Evolutionary conservation across 2,888 invertebrate species (phyloP).

Genomic region (Apamea crenata): DNA sequence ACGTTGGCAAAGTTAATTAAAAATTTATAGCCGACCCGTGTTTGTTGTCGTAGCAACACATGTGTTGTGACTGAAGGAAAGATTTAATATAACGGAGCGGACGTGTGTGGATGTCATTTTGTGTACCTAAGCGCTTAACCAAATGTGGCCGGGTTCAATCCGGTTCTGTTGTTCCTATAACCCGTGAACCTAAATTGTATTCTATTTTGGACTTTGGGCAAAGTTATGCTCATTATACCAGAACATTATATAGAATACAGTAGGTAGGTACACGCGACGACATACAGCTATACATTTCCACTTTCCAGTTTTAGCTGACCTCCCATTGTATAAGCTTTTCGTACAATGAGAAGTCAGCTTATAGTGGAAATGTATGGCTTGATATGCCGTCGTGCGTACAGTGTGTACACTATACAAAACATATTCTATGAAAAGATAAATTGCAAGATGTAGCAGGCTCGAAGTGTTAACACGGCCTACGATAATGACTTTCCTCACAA

Average conservation of each 20-base stretch:
- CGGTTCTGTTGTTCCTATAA: neutral
- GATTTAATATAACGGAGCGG: constrained; percentile 50
- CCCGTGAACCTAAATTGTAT: neutral
- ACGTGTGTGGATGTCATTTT: constrained; percentile 46
- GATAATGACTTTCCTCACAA: constrained; percentile 20
- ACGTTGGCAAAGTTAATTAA: constrained; percentile 59
- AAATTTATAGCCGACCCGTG: constrained; percentile 53
- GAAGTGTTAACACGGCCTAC: constrained; percentile 21
- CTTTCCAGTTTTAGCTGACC: neutral
- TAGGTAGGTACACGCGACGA: neutral
- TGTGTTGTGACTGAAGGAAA: constrained; percentile 52
- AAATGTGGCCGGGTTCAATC: constrained; percentile 43
- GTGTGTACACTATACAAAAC: neutral
- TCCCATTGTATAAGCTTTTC: neutral
- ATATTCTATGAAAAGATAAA: constrained; percentile 35
- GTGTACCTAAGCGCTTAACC: constrained; percentile 25
- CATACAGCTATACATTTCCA: neutral
- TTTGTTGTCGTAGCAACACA: constrained; percentile 57
- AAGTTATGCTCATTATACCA: neutral
- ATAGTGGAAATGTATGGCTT: neutral
- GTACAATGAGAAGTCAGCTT: neutral
- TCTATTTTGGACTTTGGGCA: neutral
- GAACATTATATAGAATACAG: neutral
- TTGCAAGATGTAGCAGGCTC: constrained; percentile 37
- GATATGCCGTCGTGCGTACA: neutral